Base-by-base conservation (phyloP, 1,140 invertebrate genomes). In the Drosophila tristis region DNA sequence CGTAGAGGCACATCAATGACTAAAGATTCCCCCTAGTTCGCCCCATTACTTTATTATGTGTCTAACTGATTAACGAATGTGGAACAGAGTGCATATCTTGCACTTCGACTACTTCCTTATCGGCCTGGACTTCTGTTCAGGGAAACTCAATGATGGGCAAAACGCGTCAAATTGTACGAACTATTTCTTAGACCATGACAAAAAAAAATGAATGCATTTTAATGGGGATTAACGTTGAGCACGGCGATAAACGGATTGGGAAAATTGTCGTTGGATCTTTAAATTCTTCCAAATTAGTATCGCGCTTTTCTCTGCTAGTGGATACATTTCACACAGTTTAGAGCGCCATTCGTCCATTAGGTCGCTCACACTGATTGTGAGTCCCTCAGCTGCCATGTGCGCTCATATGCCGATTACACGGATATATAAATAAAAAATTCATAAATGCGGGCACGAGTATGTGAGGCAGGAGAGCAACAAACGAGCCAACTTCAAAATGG, bases 381-480 rank as follows among this genome's bases (percentile, higher is more conserved):
- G 55, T 84, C 80, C 71, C 80, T 25, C 9, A 61, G 59, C 66
- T 68, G 80, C 61, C 60, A 62, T 84, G 67, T 76, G 75, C 59
- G 64, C 71, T 80, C 76, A 84, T 65, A 58, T 64, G 72, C 26
- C 67, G 58, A 79, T 79, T 75, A 72, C 75, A 49, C 47, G n/a
- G 49, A 66, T 60, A 42, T 70, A 72, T 78, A 50, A 62, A 78
- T 82, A 59, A 79, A 84, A 84, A 64, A 84, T 84, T 72, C 72
- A 85, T 84, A 55, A 60, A 62, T 39, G 13, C 11, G 35, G 35
- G 11, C 4, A 4, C 20, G 23, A 0, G 4, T 62, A 48, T 70
- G 68, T 45, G 20, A 55, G 44, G 66, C 51, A 29, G 23, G 39
- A 15, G 39, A 57, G 23, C 53, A n/a, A 29, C 54, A 31, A 54